Conservation (phyloP, 2,113 vertebrate species). For the Lycocorax pyrrhopterus region DNA sequence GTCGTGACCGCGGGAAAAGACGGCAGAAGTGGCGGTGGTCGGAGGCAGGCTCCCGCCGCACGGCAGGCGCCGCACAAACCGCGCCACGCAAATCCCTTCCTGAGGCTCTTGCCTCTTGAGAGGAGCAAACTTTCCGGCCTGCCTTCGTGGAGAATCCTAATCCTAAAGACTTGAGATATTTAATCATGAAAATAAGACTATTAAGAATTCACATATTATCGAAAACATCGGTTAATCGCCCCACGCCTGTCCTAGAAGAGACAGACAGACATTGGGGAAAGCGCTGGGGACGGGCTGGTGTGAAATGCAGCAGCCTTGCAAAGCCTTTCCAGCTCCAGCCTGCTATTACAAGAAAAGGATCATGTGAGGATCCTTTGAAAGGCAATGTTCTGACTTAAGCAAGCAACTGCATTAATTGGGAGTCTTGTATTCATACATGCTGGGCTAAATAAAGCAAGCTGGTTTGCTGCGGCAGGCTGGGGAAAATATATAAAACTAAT, state of each 20-base stretch:
- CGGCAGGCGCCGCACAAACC: background rate
- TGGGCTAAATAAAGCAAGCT: conserved; percentile 67
- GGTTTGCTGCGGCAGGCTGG: conserved; percentile 55
- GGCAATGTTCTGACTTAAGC: conserved; percentile 50
- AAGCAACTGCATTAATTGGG: conserved; percentile 63
- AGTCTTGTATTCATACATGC: conserved; percentile 65
- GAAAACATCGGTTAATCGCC: conserved; percentile 58
- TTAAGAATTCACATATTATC: conserved; percentile 55
- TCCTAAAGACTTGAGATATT: background rate
- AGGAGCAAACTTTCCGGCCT: background rate
- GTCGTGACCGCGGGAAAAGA: background rate
- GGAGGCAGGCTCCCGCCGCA: background rate
- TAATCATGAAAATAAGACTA: conserved; percentile 23
- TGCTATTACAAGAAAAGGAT: conserved; percentile 32
- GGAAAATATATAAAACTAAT: conserved; percentile 43
- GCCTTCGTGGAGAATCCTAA: background rate
- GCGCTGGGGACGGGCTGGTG: conserved; percentile 42
- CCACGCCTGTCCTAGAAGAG: conserved; percentile 28
- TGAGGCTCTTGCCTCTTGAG: background rate
- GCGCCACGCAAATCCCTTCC: background rate
- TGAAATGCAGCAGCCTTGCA: conserved; percentile 51
- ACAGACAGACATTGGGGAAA: background rate
- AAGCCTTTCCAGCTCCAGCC: conserved; percentile 33
- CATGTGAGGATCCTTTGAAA: conserved; percentile 62
- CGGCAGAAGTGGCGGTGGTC: background rate